A percentile compares a stretch with the other conserved stretches of the same genome.
phyloP scores from a whole-genome alignment of 1,140 invertebrate genomes.

The Psilanteris sp. region DNA sequence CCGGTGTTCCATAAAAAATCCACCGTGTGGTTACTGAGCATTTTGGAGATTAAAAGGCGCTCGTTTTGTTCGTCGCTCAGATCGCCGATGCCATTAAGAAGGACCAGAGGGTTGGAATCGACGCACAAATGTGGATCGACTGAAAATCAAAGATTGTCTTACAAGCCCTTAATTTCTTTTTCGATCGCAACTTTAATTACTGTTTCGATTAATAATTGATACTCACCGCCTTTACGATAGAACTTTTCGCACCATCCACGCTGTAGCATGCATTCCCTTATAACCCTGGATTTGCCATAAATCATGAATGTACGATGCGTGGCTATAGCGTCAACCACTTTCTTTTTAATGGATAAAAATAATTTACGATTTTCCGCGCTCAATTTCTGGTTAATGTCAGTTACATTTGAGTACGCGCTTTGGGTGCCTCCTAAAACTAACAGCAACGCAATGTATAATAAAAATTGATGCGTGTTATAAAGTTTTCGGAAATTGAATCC shows the following conservation, averaged over 20 bases:
- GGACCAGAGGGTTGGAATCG: slow-evolving; percentile 69
- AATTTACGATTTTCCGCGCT: slow-evolving; percentile 69
- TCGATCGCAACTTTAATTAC: no score
- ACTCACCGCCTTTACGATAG: slow-evolving; percentile 62
- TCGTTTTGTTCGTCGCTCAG: slow-evolving; percentile 72
- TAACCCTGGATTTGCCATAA: slow-evolving; percentile 72
- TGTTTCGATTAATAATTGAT: no score
- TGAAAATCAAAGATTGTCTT: no score
- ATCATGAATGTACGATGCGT: slow-evolving; percentile 76
- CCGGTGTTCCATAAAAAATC: slow-evolving; percentile 94
- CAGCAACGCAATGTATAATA: no score
- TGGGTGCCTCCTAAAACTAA: not conserved
- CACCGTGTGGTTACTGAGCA: slow-evolving; percentile 83
- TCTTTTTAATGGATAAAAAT: slow-evolving; percentile 70
- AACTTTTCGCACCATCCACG: slow-evolving; percentile 77
- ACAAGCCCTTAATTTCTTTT: no score
- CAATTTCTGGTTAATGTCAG: slow-evolving; percentile 30
- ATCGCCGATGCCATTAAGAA: slow-evolving; percentile 73
- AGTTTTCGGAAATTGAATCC: no score
- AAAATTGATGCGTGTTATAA: no score
- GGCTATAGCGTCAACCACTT: slow-evolving; percentile 72
- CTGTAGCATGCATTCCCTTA: slow-evolving; percentile 74
- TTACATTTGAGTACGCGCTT: not conserved
- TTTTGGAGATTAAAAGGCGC: slow-evolving; percentile 73
- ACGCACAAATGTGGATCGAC: slow-evolving; percentile 67